Evolutionary conservation across 2,113 vertebrate genomes (phyloP).

Genomic region (Eurypyga helias): DNA sequence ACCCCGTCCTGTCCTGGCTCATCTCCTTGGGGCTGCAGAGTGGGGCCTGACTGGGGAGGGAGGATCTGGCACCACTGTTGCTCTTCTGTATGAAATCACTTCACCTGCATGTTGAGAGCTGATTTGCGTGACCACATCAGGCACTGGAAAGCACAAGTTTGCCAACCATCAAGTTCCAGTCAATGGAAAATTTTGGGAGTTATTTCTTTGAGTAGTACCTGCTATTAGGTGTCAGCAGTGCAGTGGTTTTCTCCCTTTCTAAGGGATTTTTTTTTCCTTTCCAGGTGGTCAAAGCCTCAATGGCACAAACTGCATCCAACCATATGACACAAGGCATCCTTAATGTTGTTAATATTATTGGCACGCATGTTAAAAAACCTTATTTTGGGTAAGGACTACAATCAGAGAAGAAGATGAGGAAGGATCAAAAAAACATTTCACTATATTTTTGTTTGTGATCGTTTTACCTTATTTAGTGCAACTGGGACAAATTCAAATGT

Average conservation of each 20-base stretch:
- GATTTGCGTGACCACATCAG: not conserved
- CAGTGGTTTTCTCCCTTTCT: not conserved
- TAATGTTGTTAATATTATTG: not conserved
- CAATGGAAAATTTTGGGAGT: not conserved
- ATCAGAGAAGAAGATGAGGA: not conserved
- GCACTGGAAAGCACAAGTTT: not conserved
- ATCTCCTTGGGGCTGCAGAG: accelerated
- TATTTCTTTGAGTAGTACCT: not conserved
- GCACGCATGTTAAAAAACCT: not conserved
- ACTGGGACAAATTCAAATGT: not conserved
- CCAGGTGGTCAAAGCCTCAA: not conserved
- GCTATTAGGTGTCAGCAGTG: not conserved
- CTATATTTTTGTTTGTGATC: not conserved
- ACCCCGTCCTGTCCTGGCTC: not conserved
- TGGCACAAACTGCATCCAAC: not conserved
- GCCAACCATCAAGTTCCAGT: not conserved
- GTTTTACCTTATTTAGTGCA: not conserved
- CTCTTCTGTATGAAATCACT: not conserved
- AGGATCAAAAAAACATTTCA: not conserved
- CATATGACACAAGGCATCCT: not conserved
- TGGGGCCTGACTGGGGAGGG: not conserved
- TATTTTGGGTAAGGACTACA: not conserved
- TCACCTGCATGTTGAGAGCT: not conserved
- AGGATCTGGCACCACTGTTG: not conserved
- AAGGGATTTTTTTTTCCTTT: not conserved